phyloP scores from a whole-genome alignment of 1,140 invertebrate species.

The Heterodera schachtii region DNA sequence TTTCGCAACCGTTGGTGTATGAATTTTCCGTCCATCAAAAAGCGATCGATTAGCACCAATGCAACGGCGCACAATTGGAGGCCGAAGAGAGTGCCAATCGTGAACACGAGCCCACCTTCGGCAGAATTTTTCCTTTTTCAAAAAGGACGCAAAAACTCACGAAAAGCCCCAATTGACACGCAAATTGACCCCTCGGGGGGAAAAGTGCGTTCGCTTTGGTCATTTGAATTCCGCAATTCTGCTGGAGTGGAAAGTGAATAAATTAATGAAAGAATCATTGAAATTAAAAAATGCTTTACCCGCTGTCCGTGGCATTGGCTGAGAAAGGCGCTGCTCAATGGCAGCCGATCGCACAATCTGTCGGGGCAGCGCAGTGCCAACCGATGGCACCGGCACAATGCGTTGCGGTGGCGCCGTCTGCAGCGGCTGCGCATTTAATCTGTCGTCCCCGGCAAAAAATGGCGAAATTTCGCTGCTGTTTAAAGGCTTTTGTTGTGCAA shows the following conservation, averaged over 20 bases:
- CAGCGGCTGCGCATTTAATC: not conserved
- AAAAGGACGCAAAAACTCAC: not conserved
- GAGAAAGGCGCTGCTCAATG: not conserved
- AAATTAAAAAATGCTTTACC: no score
- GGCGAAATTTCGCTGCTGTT: not conserved
- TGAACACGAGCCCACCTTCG: conserved; percentile 20
- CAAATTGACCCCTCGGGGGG: no score
- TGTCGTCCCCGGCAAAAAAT: not conserved
- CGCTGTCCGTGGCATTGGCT: not conserved
- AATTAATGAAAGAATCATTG: no score
- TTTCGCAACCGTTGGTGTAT: not conserved
- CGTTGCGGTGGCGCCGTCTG: not conserved
- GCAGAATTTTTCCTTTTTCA: not conserved
- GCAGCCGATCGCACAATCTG: not conserved
- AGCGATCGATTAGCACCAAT: conserved; percentile 41
- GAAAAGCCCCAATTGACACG: no score
- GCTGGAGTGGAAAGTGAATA: no score
- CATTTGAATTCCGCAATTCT: no score
- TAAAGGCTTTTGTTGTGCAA: not conserved
- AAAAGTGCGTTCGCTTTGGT: no score
- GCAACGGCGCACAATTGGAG: conserved; percentile 41
- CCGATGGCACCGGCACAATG: not conserved
- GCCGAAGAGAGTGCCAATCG: conserved; percentile 38
- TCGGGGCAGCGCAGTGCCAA: no score
- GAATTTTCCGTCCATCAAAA: conserved; percentile 30